phyloP scores from a whole-genome alignment of 1,140 invertebrate genomes.

The Archegozetes longisetosus region DNA sequence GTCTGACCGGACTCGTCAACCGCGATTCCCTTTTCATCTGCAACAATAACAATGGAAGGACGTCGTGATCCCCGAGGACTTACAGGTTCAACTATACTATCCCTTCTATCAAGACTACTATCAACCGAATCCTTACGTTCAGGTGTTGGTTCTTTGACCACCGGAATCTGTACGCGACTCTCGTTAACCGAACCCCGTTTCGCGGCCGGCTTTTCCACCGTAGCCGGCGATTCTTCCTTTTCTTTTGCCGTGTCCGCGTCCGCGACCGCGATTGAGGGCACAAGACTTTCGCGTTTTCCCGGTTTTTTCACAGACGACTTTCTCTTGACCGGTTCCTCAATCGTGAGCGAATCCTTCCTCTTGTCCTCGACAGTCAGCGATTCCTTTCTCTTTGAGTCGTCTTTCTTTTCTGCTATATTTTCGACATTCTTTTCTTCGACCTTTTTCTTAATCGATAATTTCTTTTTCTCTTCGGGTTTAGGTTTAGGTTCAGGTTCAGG shows the following conservation, averaged over 20 bases:
- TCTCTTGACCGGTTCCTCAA: constrained; percentile 19
- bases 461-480: background rate
- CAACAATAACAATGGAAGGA: constrained; percentile 37
- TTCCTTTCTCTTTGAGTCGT: background rate
- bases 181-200: background rate
- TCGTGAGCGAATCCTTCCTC: constrained; percentile 22
- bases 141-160: constrained; percentile 21
- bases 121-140: constrained; percentile 20
- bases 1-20: constrained; percentile 23
- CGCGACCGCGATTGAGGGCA: background rate
- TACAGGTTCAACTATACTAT: background rate
- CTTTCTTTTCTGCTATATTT: constrained; percentile 7
- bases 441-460: constrained; percentile 26
- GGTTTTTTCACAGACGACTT: constrained; percentile 20
- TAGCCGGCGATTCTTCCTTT: constrained; percentile 13
- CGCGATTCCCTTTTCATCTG: constrained; percentile 43
- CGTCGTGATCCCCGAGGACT: constrained; percentile 13
- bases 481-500: background rate
- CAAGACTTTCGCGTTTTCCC: constrained; percentile 8
- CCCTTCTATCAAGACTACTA: constrained; percentile 15
- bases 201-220: background rate
- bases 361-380: constrained; percentile 6
- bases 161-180: constrained; percentile 8
- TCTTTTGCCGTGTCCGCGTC: constrained; percentile 19
- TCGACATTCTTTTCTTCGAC: constrained; percentile 29